Percentiles rank a stretch among this genome's conserved stretches.
Evolutionary conservation across 2,888 invertebrate genomes (phyloP).

Genomic region (Augiades crinisus): DNA sequence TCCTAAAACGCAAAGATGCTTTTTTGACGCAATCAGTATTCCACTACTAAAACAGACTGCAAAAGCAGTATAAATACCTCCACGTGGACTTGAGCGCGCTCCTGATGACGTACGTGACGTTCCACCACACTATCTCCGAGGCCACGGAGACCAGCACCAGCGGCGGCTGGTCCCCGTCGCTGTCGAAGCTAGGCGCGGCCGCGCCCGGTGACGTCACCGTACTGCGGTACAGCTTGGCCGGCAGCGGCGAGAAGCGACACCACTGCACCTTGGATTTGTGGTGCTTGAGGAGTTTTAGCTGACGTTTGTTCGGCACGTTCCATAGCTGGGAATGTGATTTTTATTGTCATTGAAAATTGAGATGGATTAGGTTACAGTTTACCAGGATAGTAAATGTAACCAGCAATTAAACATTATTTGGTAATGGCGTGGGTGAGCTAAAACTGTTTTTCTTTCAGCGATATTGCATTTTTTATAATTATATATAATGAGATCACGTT

Average conservation of each 20-base stretch:
- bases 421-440: too few relatives aligned
- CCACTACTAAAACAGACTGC: too few relatives aligned
- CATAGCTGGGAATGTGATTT: too few relatives aligned
- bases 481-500: too few relatives aligned
- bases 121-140: conserved; percentile 83
- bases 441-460: too few relatives aligned
- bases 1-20: too few relatives aligned
- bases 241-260: conserved; percentile 76
- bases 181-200: conserved; percentile 29
- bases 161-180: conserved; percentile 57
- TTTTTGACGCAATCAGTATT: too few relatives aligned
- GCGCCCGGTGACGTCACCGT: conserved; percentile 27
- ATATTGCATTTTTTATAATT: too few relatives aligned
- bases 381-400: too few relatives aligned
- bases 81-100: conserved; percentile 45
- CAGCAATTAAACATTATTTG: too few relatives aligned
- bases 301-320: conserved; percentile 65
- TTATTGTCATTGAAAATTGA: too few relatives aligned
- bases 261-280: conserved; percentile 78
- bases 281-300: conserved; percentile 63
- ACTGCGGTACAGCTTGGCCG: conserved; percentile 54
- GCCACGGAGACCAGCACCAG: conserved; percentile 79
- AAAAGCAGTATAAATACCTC: conserved; percentile 41
- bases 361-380: too few relatives aligned
- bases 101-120: conserved; percentile 61